Percentiles rank a stretch among this genome's conserved stretches.
Evolutionary conservation across 2,888 invertebrate genomes (phyloP).

Genomic region (Macaria liturata): DNA sequence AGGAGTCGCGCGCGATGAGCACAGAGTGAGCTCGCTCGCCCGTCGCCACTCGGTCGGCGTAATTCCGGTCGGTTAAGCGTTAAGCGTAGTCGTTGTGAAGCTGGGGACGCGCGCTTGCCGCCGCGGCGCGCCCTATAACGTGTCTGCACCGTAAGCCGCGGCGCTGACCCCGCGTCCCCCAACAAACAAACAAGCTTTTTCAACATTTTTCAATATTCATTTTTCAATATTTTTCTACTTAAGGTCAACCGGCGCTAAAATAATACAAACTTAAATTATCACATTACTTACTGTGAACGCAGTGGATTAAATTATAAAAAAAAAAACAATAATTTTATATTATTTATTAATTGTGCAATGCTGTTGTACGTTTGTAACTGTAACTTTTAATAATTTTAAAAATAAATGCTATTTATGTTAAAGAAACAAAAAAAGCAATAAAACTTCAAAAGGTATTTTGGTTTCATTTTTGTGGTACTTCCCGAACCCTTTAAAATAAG

Average conservation of each 20-base stretch:
- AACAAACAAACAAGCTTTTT: neutral
- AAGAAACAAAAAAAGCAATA: constrained; percentile 80
- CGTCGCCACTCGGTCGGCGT: constrained; percentile 59
- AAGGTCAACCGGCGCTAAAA: constrained; percentile 65
- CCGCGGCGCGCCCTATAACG: constrained; percentile 72
- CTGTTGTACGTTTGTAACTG: constrained; percentile 80
- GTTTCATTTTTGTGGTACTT: constrained; percentile 53
- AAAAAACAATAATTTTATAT: constrained; percentile 75
- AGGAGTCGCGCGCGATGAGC: constrained; percentile 89
- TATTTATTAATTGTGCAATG: constrained; percentile 81
- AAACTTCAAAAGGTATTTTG: constrained; percentile 73
- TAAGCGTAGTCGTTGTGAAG: constrained; percentile 80
- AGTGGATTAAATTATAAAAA: constrained; percentile 66
- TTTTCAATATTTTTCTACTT: constrained; percentile 75
- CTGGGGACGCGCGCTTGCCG: constrained; percentile 77
- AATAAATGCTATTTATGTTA: constrained; percentile 83
- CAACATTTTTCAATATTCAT: constrained; percentile 56
- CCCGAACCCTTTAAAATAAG: too few relatives aligned
- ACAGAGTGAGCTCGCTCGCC: constrained; percentile 60
- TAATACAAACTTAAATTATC: constrained; percentile 31
- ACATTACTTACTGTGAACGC: constrained; percentile 59
- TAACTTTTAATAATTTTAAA: constrained; percentile 78
- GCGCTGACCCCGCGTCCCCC: constrained; percentile 73
- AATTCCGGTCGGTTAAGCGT: constrained; percentile 76
- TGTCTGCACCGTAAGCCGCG: constrained; percentile 70